These are phyloP conservation scores for Tribolium freemani DNA, from an alignment of 2,888 invertebrate species.

Conservation along the genomic window DNA sequence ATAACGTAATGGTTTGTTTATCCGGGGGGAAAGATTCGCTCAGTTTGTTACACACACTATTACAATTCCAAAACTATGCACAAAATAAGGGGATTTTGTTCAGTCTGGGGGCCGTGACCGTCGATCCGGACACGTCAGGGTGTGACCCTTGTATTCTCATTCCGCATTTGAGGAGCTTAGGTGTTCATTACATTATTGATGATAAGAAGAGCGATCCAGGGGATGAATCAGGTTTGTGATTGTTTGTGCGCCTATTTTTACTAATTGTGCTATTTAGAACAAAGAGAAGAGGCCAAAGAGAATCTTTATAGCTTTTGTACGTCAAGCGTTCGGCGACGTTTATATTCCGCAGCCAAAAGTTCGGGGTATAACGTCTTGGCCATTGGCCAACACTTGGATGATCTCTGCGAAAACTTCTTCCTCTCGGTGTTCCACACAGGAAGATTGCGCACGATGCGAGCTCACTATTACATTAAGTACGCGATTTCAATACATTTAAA, in stretches of 20 bases:
- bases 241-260: neutral
- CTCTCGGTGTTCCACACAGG: constrained; percentile 87
- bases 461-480: constrained; percentile 80
- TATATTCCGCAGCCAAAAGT: constrained; percentile 81
- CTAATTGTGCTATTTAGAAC: constrained; percentile 65
- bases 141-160: constrained; percentile 74
- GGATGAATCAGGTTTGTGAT: constrained; percentile 53
- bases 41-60: constrained; percentile 85
- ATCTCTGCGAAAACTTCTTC: constrained; percentile 85
- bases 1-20: constrained; percentile 86
- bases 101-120: constrained; percentile 80
- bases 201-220: constrained; percentile 63
- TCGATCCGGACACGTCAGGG: constrained; percentile 77
- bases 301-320: constrained; percentile 78
- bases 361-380: constrained; percentile 91
- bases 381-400: constrained; percentile 88
- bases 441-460: constrained; percentile 82
- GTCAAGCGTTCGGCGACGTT: constrained; percentile 79
- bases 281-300: constrained; percentile 68
- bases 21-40: constrained; percentile 89
- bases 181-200: constrained; percentile 84
- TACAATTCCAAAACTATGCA: constrained; percentile 86
- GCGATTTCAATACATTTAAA: too few relatives aligned
- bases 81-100: constrained; percentile 83
- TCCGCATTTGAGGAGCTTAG: constrained; percentile 80